phyloP scores from a whole-genome alignment of 1,140 invertebrate species.

The Nylanderia fulva region DNA sequence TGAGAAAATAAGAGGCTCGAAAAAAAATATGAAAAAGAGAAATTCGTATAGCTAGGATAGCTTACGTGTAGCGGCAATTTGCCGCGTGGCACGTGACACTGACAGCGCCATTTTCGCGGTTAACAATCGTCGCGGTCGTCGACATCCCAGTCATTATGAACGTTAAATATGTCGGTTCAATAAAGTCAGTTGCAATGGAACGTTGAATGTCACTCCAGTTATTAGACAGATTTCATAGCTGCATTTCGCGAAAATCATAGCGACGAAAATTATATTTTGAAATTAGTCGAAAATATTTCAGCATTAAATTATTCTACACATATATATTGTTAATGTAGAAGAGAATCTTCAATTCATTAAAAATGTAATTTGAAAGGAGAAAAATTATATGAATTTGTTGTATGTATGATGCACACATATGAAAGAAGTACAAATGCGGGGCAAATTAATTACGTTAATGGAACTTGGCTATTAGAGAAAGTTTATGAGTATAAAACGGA shows the following conservation, averaged over 20 bases:
- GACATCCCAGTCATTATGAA: conserved; percentile 48
- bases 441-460: conserved; percentile 50
- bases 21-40: too few relatives aligned
- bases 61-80: not conserved
- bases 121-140: conserved; percentile 59
- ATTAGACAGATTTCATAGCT: conserved; percentile 15
- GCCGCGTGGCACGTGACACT: conserved; percentile 53
- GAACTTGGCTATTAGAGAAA: conserved; percentile 15
- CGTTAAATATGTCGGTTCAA: conserved; percentile 60
- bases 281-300: not conserved
- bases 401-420: not conserved
- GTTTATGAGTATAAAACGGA: conserved; percentile 8
- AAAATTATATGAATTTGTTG: conserved; percentile 15
- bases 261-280: not conserved
- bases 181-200: conserved; percentile 45
- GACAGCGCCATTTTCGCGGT: conserved; percentile 68
- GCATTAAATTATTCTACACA: not conserved
- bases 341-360: not conserved
- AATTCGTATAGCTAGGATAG: not conserved
- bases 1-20: too few relatives aligned
- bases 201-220: conserved; percentile 13
- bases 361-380: not conserved
- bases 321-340: not conserved
- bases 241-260: conserved; percentile 3
- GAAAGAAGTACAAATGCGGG: not conserved